These are phyloP conservation scores for Drosophila neocordata DNA, from an alignment of 1,140 invertebrate species.

Conservation along the genomic window DNA sequence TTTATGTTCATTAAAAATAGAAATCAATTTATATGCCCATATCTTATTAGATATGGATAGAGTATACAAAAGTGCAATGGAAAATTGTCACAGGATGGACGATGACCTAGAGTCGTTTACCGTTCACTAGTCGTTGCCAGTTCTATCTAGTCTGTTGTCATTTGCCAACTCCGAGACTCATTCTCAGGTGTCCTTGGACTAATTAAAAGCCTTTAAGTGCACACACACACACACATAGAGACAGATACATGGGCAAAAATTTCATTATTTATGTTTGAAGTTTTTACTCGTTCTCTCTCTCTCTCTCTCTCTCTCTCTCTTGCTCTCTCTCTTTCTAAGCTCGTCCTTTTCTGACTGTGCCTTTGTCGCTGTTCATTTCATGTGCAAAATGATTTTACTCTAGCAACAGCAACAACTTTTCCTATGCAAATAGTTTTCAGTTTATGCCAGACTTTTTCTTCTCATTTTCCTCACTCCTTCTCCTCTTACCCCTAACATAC, in stretches of 20 bases:
- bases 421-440: conserved; percentile 71
- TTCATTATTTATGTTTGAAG: conserved; percentile 72
- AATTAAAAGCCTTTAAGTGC: conserved; percentile 66
- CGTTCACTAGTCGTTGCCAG: conserved; percentile 27
- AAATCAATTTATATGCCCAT: too few relatives aligned
- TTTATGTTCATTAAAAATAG: too few relatives aligned
- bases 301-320: background rate
- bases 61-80: conserved; percentile 21
- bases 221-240: conserved; percentile 6
- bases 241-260: conserved; percentile 38
- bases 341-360: conserved; percentile 7
- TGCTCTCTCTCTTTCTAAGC: background rate
- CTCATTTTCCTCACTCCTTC: background rate
- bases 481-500: too few relatives aligned
- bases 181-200: conserved; percentile 70
- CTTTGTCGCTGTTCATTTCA: conserved; percentile 65
- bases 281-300: conserved; percentile 34
- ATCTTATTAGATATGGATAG: too few relatives aligned
- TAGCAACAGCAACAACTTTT: conserved; percentile 53
- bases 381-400: conserved; percentile 69
- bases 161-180: conserved; percentile 40
- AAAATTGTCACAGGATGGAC: conserved; percentile 7
- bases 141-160: conserved; percentile 43
- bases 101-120: conserved; percentile 24
- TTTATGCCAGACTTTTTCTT: conserved; percentile 23